Base-by-base conservation (phyloP, 2,888 invertebrate genomes). In the Eilema sororculum region DNA sequence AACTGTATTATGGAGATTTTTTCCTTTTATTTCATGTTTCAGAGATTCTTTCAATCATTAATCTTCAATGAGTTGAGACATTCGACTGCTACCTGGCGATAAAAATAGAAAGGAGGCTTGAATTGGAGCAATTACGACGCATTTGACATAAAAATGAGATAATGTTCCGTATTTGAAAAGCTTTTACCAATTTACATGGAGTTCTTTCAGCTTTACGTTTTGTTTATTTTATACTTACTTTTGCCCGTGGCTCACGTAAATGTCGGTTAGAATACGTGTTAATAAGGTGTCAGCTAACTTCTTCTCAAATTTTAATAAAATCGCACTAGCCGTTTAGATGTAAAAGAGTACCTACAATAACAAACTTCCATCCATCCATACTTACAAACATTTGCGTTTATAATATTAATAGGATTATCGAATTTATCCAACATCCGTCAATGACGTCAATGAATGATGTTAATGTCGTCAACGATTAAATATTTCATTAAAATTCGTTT, bases 101-200 rank as follows among this genome's bases (percentile, higher is more conserved):
- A 52, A 52, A 52, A 52, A 52, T 52, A 52, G 52, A n/a, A 52
- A 52, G 9, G n/a, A n/a, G 16, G 52, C n/a, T 52, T n/a, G n/a
- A 52, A 52, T n/a, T 52, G 52, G 52, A 52, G 52, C 9, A 52
- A 52, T 52, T 52, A 52, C 52, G 52, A 52, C 52, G 52, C n/a
- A 52, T n/a, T 52, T 52, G 52, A 20, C 52, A n/a, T 52, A 20
- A 52, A 52, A 52, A 52, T 52, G 52, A 52, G 20, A 52, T 52
- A 52, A 52, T 52, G 52, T 52, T 20, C 46, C 46, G 46, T 46
- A 46, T 46, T 46, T 46, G 20, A 52, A 52, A 52, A 52, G 52
- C 52, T 52, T 52, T 52, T 52, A 9, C 52, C n/a, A n/a, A 52
- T n/a, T 52, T 52, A 52, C 20, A 9, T 52, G n/a, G n/a, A 20